Evolutionary conservation across 2,797 vertebrate genomes (phyloP).

Genomic region (Gymnothorax reevesii): DNA sequence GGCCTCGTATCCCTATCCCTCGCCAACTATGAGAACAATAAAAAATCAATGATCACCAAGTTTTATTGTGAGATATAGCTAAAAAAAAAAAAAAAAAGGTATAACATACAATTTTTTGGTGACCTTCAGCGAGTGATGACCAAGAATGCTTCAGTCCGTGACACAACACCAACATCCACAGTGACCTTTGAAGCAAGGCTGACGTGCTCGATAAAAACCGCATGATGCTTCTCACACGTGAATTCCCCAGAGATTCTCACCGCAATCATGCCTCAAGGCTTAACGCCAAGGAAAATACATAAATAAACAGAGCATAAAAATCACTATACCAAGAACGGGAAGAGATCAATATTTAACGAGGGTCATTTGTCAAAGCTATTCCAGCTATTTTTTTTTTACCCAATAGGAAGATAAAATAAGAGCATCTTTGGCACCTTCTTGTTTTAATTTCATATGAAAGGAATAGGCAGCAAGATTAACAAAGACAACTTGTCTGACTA

Average conservation of each 20-base stretch:
- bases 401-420: slow-evolving; percentile 44
- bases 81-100: neutral
- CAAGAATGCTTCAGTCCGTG: slow-evolving; percentile 48
- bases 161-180: slow-evolving; percentile 48
- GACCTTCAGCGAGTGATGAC: slow-evolving; percentile 59
- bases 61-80: slow-evolving; percentile 11
- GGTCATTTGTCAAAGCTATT: slow-evolving; percentile 50
- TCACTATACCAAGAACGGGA: neutral
- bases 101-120: slow-evolving; percentile 7
- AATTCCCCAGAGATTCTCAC: neutral
- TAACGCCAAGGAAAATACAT: slow-evolving; percentile 50
- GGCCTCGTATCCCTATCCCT: neutral
- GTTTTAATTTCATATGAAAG: slow-evolving; percentile 59
- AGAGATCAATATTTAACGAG: slow-evolving; percentile 70
- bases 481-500: neutral
- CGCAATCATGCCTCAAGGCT: slow-evolving; percentile 23
- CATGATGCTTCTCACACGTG: slow-evolving; percentile 35
- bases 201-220: slow-evolving; percentile 42
- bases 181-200: slow-evolving; percentile 47
- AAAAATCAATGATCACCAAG: slow-evolving; percentile 15
- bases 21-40: neutral
- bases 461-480: slow-evolving; percentile 1
- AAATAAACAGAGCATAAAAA: slow-evolving; percentile 9
- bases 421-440: slow-evolving; percentile 54
- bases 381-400: slow-evolving; percentile 45